Evolutionary conservation across 2,113 vertebrate genomes (phyloP).

Genomic region (Aptenodytes patagonicus): DNA sequence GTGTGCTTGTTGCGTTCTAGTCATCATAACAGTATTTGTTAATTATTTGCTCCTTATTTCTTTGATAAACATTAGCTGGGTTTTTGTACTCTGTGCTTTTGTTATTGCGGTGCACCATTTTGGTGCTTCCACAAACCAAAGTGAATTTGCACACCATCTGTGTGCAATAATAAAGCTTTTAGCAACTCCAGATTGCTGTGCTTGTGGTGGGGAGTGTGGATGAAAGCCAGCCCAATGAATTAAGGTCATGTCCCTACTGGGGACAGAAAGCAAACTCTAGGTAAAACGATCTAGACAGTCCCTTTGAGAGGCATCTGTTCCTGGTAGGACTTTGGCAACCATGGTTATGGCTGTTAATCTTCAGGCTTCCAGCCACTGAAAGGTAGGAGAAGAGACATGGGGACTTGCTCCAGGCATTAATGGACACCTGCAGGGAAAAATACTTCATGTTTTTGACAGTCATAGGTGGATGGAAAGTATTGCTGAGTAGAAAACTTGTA

Average conservation of each 20-base stretch:
- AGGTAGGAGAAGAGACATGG: background rate
- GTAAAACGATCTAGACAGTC: conserved; percentile 19
- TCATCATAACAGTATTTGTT: background rate
- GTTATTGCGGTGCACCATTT: background rate
- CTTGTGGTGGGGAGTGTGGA: background rate
- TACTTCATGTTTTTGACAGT: background rate
- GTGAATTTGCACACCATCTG: conserved; percentile 56
- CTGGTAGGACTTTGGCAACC: conserved; percentile 23
- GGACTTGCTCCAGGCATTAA: background rate
- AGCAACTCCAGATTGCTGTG: conserved; percentile 45
- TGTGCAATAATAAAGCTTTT: conserved; percentile 49
- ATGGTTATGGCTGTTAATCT: background rate
- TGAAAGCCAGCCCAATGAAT: conserved; percentile 56
- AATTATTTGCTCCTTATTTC: background rate
- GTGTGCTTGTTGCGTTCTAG: background rate
- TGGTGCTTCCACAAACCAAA: background rate
- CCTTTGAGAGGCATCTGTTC: conserved; percentile 44
- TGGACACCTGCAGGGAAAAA: background rate
- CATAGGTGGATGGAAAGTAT: background rate
- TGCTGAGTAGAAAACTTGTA: background rate
- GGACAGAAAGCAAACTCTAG: conserved; percentile 46
- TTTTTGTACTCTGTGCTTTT: background rate
- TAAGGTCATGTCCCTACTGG: conserved; percentile 61
- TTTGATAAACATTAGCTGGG: background rate
- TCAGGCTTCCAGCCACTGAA: background rate